Conservation (phyloP, 2,113 vertebrate species). For the Rhadina sibilatrix region DNA sequence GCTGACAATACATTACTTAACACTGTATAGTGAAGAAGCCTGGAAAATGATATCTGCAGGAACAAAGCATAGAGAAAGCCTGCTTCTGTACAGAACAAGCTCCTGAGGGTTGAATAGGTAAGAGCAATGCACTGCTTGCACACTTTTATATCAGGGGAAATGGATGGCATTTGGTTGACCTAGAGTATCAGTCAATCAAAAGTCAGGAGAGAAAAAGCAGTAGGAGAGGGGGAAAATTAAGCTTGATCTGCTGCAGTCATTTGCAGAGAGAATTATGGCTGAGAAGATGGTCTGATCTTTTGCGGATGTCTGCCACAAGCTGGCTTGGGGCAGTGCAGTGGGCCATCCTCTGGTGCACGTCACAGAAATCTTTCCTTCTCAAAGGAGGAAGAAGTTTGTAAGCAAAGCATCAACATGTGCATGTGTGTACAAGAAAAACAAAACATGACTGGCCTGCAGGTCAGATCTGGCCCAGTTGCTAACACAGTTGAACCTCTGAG, state of each 20-base stretch:
- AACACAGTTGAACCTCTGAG: neutral
- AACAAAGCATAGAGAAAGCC: neutral
- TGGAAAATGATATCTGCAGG: neutral
- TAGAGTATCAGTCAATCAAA: slow-evolving; percentile 21
- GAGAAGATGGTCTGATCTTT: neutral
- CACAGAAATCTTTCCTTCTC: neutral
- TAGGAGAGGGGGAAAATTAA: neutral
- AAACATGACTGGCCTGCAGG: neutral
- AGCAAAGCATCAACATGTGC: neutral
- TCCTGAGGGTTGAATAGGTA: neutral
- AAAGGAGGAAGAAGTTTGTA: neutral
- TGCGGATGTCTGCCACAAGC: neutral
- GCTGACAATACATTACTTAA: neutral
- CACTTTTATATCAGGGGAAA: neutral
- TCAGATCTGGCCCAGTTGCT: neutral
- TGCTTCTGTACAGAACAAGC: neutral
- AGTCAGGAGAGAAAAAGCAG: neutral
- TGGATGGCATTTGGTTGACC: neutral
- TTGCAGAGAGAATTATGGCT: neutral
- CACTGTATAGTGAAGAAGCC: neutral
- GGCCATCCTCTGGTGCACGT: neutral
- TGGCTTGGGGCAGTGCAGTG: neutral
- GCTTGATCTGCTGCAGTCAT: neutral
- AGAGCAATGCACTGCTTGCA: neutral
- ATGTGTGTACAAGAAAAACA: neutral